Percentiles rank a stretch among this genome's conserved stretches.
phyloP scores from a whole-genome alignment of 2,113 vertebrate genomes.

The Thamnophis sirtalis region DNA sequence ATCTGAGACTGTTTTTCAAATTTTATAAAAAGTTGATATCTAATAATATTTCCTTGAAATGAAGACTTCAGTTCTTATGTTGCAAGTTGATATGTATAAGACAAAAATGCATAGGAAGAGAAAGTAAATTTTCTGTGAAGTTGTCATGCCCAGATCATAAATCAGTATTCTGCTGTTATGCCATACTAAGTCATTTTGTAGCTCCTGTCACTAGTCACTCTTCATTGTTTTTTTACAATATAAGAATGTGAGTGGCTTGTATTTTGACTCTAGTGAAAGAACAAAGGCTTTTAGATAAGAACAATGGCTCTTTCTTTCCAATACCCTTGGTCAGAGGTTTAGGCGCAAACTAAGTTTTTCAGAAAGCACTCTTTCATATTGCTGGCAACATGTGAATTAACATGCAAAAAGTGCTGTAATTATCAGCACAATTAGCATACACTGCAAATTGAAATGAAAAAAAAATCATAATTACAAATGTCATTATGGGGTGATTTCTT shows the following conservation, averaged over 20 bases:
- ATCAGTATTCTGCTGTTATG: background rate
- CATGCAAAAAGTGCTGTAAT: conserved; percentile 22
- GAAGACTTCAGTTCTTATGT: background rate
- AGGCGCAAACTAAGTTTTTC: background rate
- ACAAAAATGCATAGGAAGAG: background rate
- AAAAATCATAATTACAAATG: conserved; percentile 32
- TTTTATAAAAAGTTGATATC: background rate
- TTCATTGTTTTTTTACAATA: background rate
- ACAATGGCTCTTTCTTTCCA: background rate
- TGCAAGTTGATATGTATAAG: background rate
- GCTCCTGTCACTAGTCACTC: background rate
- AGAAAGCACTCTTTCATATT: background rate
- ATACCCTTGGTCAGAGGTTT: background rate
- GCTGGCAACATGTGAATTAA: background rate
- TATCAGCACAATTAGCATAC: conserved; percentile 36
- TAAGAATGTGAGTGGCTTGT: background rate
- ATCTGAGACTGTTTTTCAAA: background rate
- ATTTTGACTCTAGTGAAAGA: background rate
- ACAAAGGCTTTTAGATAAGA: background rate
- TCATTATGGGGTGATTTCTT: conserved; percentile 1
- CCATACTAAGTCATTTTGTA: background rate
- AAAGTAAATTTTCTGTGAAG: background rate
- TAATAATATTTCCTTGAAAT: background rate
- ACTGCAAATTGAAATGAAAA: conserved; percentile 22
- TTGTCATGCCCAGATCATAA: background rate